Conservation (phyloP, 2,113 vertebrate species). For the Cygnus buccinator region DNA sequence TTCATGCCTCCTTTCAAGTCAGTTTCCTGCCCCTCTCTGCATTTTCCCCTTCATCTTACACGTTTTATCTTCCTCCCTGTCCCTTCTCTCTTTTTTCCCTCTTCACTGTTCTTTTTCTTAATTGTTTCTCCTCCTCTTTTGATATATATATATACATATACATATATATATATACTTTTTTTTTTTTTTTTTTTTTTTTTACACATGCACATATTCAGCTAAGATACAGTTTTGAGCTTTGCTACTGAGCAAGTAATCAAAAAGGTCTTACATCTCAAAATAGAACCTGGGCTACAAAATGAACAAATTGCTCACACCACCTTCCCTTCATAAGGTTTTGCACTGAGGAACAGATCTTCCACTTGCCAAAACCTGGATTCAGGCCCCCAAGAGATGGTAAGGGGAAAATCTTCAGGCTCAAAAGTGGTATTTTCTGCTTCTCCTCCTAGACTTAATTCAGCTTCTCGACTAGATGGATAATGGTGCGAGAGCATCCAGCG, state of each 20-base stretch:
- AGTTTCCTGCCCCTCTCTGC: background rate
- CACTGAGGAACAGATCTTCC: background rate
- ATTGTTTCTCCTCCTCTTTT: background rate
- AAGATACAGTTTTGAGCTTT: constrained; percentile 39
- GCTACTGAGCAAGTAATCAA: constrained; percentile 30
- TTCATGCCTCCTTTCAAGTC: background rate
- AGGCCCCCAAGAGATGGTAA: background rate
- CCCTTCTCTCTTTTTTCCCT: background rate
- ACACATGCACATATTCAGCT: background rate
- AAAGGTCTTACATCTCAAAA: constrained; percentile 11
- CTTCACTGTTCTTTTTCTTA: background rate
- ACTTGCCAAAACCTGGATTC: constrained; percentile 7
- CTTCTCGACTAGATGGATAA: constrained; percentile 25
- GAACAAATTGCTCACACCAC: background rate
- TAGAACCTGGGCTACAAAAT: background rate
- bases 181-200: background rate
- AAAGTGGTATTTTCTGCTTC: constrained; percentile 28
- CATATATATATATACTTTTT: too few species aligned
- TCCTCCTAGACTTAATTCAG: background rate
- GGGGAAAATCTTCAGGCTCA: constrained; percentile 16
- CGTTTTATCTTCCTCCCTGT: background rate
- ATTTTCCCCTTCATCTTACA: background rate
- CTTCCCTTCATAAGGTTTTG: background rate
- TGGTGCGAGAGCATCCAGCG: background rate
- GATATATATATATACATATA: background rate